Percentiles rank a stretch among this genome's conserved stretches.
Evolutionary conservation across 2,113 vertebrate genomes (phyloP).

Genomic region (Cacatua alba): DNA sequence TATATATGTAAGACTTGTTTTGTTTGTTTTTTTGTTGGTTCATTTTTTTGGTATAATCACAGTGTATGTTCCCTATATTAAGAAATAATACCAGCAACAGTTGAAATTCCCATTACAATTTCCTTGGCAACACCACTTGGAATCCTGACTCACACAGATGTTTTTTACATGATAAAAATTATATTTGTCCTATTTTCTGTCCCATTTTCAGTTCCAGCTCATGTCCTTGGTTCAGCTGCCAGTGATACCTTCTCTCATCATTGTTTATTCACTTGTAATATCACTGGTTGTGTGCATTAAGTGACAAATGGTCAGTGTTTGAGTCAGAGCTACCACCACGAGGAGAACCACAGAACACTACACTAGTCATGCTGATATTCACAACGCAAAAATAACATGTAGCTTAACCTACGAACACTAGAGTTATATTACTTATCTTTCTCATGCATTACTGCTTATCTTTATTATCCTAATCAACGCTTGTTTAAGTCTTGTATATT

Average conservation of each 20-base stretch:
- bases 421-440: background rate
- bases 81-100: background rate
- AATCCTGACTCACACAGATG: background rate
- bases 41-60: background rate
- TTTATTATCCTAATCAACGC: background rate
- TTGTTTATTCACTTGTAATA: background rate
- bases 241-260: background rate
- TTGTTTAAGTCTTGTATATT: background rate
- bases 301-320: background rate
- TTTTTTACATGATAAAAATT: constrained; percentile 21
- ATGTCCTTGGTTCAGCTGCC: background rate
- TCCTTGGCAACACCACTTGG: constrained; percentile 6
- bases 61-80: background rate
- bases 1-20: background rate
- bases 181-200: background rate
- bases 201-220: constrained; percentile 19
- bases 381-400: background rate
- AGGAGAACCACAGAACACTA: background rate
- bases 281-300: background rate
- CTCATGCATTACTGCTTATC: background rate
- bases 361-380: background rate
- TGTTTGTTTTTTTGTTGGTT: background rate
- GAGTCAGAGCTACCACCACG: background rate
- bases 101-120: constrained; percentile 20
- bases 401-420: background rate